Evolutionary conservation across 2,113 vertebrate species (phyloP).

Genomic region (Pelusios castaneus): DNA sequence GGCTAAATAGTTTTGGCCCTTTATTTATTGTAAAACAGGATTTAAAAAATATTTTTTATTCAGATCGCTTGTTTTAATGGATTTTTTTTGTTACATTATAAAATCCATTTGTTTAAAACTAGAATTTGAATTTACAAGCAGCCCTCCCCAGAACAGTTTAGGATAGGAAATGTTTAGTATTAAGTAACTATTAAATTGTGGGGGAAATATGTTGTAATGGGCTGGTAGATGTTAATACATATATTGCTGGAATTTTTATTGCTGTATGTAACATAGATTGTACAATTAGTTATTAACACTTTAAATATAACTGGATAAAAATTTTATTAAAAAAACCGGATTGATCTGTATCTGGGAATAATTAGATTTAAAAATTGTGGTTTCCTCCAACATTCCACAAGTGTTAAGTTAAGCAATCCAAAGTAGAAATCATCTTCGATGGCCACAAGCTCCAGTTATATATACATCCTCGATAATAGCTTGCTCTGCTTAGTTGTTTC

Average conservation of each 20-base stretch:
- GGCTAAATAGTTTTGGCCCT: neutral
- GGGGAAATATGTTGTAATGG: neutral
- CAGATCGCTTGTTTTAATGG: neutral
- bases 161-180: neutral
- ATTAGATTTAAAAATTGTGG: neutral
- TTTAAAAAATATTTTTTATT: neutral
- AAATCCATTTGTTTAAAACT: neutral
- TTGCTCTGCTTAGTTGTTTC: neutral
- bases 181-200: neutral
- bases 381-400: neutral
- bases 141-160: neutral
- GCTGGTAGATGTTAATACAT: neutral
- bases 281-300: neutral
- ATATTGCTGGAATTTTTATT: neutral
- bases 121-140: neutral
- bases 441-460: neutral
- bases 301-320: neutral
- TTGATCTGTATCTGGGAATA: neutral
- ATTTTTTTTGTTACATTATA: neutral
- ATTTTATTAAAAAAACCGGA: neutral
- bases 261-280: neutral
- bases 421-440: neutral
- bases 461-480: neutral
- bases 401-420: neutral
- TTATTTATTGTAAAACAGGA: neutral